Evolutionary conservation across 2,113 vertebrate species (phyloP).

Genomic region (Oplegnathus fasciatus): DNA sequence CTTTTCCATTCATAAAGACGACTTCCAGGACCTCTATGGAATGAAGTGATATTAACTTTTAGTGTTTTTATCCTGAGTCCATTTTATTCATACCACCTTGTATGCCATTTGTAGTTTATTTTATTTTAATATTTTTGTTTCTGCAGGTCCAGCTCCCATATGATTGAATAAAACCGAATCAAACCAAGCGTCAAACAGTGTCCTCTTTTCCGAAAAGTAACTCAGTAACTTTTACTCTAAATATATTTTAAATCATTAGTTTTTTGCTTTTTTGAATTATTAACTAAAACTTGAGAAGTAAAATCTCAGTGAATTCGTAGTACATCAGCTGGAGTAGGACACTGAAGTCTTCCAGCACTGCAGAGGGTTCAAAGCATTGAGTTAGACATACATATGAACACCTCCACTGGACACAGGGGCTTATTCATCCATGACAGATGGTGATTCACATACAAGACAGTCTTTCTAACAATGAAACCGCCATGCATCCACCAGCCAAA

Average conservation of each 20-base stretch:
- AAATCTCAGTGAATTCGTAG: background rate
- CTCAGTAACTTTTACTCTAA: background rate
- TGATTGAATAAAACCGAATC: background rate
- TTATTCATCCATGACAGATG: background rate
- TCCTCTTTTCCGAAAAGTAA: background rate
- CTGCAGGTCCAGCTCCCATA: background rate
- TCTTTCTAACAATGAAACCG: background rate
- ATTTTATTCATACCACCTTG: background rate
- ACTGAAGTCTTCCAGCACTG: conserved; percentile 14
- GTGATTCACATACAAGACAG: background rate
- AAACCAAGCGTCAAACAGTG: background rate
- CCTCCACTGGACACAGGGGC: conserved; percentile 7
- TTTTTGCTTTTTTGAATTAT: background rate
- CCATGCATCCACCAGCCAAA: background rate
- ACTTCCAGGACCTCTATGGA: background rate
- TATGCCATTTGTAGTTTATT: no score
- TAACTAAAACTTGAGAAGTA: background rate
- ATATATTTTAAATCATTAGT: background rate
- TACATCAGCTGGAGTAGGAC: conserved; percentile 1
- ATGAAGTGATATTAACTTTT: background rate
- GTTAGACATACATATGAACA: conserved; percentile 31
- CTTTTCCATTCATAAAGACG: background rate
- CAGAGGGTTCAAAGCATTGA: conserved; percentile 25
- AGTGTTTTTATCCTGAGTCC: background rate
- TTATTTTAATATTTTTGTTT: background rate